These are phyloP conservation scores for Amblyteles armatorius DNA, from an alignment of 2,888 invertebrate species.

Conservation along the genomic window DNA sequence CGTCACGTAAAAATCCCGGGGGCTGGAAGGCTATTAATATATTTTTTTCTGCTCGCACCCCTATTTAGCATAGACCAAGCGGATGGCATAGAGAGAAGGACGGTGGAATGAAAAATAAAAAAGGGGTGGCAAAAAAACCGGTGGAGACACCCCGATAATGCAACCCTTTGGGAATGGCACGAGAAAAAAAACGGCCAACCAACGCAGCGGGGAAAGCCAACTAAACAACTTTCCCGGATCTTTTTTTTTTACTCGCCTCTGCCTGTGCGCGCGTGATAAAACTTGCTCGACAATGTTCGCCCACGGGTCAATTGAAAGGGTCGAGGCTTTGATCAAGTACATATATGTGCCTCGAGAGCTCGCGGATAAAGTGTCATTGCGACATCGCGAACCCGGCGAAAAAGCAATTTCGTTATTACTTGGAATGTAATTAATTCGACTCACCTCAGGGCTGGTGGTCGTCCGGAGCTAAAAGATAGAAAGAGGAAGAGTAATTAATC, in stretches of 20 bases:
- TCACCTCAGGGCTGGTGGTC: slow-evolving; percentile 69
- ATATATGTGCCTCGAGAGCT: neutral
- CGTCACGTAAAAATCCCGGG: slow-evolving; percentile 75
- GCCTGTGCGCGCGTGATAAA: slow-evolving; percentile 10
- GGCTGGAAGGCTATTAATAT: slow-evolving; percentile 83
- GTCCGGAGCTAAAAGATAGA: slow-evolving; percentile 60
- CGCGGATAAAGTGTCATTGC: neutral
- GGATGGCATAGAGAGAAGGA: slow-evolving; percentile 64
- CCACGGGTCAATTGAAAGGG: slow-evolving; percentile 36
- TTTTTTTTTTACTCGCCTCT: neutral
- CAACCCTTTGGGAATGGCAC: slow-evolving; percentile 63
- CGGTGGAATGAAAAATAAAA: slow-evolving; percentile 35
- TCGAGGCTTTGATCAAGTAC: slow-evolving; percentile 32
- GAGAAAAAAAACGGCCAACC: slow-evolving; percentile 61
- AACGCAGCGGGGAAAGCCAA: slow-evolving; percentile 48
- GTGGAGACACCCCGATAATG: slow-evolving; percentile 54
- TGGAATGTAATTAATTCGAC: slow-evolving; percentile 74
- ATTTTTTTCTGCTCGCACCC: slow-evolving; percentile 80
- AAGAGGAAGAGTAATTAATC: slow-evolving; percentile 77
- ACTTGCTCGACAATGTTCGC: slow-evolving; percentile 21
- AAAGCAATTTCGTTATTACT: slow-evolving; percentile 75
- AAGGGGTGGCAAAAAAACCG: slow-evolving; percentile 53
- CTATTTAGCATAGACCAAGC: slow-evolving; percentile 82
- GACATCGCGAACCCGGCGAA: slow-evolving; percentile 32
- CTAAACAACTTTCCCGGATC: slow-evolving; percentile 45